Conservation (phyloP, 2,113 vertebrate species). For the Apteryx owenii region DNA sequence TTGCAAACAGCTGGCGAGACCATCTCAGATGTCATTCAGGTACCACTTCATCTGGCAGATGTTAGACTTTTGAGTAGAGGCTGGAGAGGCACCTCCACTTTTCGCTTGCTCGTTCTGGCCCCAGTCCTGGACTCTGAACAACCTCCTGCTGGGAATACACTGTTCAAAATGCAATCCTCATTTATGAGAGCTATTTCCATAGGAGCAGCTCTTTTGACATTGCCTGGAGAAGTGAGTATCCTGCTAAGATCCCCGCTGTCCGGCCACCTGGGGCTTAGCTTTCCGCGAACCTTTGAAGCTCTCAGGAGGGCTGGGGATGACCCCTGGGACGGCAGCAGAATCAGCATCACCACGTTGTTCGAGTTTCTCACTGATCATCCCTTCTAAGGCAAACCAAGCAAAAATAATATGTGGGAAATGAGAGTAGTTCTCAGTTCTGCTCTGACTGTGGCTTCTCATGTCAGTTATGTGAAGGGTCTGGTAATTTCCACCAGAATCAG, state of each 20-base stretch:
- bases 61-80: background rate
- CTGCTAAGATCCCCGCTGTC: background rate
- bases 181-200: background rate
- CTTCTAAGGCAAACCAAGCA: background rate
- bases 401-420: background rate
- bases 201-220: background rate
- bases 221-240: background rate
- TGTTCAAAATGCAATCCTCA: background rate
- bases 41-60: accelerated
- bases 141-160: background rate
- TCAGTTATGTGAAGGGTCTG: background rate
- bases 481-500: accelerated
- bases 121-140: background rate
- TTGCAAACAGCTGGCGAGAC: background rate
- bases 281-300: background rate
- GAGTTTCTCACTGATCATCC: background rate
- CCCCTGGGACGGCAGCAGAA: background rate
- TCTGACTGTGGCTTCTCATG: background rate
- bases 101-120: background rate
- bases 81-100: background rate
- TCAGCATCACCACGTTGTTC: accelerated
- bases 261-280: background rate
- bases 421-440: background rate
- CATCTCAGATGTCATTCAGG: background rate
- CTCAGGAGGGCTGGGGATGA: background rate